Percentiles rank a stretch among this genome's conserved stretches.
Conservation (phyloP, 2,888 invertebrate species). For the Imbricaverruca yamaguchii region DNA sequence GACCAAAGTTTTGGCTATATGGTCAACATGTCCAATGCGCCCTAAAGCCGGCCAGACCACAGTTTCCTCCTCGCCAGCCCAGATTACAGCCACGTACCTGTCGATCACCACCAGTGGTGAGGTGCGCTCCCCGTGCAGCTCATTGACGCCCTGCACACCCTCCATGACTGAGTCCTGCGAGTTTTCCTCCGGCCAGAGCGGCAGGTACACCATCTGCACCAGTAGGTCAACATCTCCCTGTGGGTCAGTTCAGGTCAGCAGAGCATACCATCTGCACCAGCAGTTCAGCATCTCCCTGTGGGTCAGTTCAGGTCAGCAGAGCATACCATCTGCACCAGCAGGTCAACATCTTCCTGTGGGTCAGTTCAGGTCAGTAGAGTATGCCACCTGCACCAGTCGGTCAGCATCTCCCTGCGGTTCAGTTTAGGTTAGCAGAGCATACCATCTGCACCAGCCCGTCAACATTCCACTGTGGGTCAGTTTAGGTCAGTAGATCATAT, state of each 20-base stretch:
- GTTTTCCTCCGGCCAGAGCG: not conserved
- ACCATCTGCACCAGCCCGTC: conserved; percentile 10
- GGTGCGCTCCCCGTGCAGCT: conserved; percentile 75
- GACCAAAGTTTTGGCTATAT: too few relatives aligned
- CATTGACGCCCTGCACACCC: conserved; percentile 52
- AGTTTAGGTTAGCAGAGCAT: not conserved
- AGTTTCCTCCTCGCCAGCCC: too few relatives aligned
- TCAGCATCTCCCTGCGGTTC: not conserved
- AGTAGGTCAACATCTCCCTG: conserved; percentile 12
- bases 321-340: conserved; percentile 1
- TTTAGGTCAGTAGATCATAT: not conserved
- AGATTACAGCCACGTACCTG: conserved; percentile 31
- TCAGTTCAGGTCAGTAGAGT: not conserved
- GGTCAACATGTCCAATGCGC: too few relatives aligned
- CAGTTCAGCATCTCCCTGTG: not conserved
- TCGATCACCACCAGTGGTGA: conserved; percentile 89
- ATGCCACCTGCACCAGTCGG: not conserved
- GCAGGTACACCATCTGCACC: conserved; percentile 15
- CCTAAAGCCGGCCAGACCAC: too few relatives aligned
- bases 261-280: not conserved
- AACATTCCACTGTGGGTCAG: not conserved
- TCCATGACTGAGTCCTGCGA: conserved; percentile 3
- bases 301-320: not conserved
- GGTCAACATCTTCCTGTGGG: not conserved
- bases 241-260: not conserved